These are phyloP conservation scores for Lasaia peninsularis DNA, from an alignment of 1,140 invertebrate genomes.

Conservation along the genomic window DNA sequence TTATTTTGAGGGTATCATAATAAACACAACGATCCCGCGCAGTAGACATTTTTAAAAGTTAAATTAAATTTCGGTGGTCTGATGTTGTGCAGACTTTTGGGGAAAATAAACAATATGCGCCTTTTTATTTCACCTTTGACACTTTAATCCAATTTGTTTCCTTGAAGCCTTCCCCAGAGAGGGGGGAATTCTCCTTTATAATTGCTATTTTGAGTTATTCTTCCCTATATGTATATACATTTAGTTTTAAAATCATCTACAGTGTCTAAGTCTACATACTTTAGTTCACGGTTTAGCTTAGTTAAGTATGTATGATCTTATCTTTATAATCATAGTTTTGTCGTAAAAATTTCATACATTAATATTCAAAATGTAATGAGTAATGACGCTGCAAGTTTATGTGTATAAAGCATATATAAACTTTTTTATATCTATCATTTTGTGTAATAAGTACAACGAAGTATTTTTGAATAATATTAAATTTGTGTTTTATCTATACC, in stretches of 20 bases:
- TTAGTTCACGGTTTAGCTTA: background rate
- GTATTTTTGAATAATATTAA: no score
- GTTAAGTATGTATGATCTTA: no score
- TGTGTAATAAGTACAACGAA: no score
- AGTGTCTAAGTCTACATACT: background rate
- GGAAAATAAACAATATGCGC: slow-evolving; percentile 54
- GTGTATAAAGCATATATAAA: no score
- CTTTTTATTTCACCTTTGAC: slow-evolving; percentile 76
- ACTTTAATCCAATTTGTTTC: slow-evolving; percentile 76
- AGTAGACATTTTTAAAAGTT: slow-evolving; percentile 5
- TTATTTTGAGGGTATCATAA: background rate
- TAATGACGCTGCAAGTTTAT: no score
- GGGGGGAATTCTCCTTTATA: slow-evolving; percentile 64
- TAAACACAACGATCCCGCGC: background rate
- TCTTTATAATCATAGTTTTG: no score
- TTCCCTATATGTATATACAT: slow-evolving; percentile 26
- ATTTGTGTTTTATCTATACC: no score
- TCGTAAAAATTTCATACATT: no score
- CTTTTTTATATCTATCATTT: no score
- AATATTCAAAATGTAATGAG: no score
- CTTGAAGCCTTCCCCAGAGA: slow-evolving; percentile 61
- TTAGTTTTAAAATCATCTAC: background rate
- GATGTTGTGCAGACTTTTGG: slow-evolving; percentile 52
- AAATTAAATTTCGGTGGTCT: slow-evolving; percentile 25
- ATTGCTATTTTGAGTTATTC: slow-evolving; percentile 60